Base-by-base conservation (phyloP, 2,888 invertebrate genomes). In the Polymixis flavicincta region DNA sequence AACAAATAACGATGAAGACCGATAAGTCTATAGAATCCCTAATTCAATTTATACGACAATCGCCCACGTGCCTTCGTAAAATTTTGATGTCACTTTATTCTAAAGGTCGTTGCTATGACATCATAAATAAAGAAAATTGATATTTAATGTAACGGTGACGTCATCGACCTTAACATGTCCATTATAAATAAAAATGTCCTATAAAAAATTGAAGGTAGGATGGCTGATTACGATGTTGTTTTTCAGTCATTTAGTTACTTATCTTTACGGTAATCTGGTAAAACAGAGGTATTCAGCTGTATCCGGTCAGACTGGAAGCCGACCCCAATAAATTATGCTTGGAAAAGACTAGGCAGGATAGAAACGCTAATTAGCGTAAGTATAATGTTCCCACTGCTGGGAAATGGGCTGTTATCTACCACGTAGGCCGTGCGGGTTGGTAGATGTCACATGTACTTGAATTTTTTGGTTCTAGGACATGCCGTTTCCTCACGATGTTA, bases 61-160 rank as follows among this genome's bases (percentile, higher is more conserved):
- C 66, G 48, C 76, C 82, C 66, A 76, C 71, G 61, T 66, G 3
- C 14, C 54, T 11, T 5, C 37, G 11, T 59, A 55, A 59, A 69
- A 74, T 57, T 52, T 78, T 64, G 66, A 83, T 74, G 74, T 59
- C 42, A 74, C 66, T 55, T 77, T 81, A 74, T 61, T 7, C 45
- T 13, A 57, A 83, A 83, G 80, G 82, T 82, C 83, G 80, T 83
- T 61, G 54, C 78, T 80, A 82, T 83, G 83, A 80, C 76, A 70
- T 75, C 75, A 79, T 79, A 59, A 69, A 65, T 80, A 66, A 76
- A 79, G 71, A 76, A 74, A 71, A 68, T 64, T 64, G 67, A 78
- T 72, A 70, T 63, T 73, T 52, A 71, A 74, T 69, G 65, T 61
- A 37, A 28, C n/a, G 19, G 32, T 83, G 78, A 65, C 79, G 74